Evolutionary conservation across 2,797 vertebrate genomes (phyloP).

Genomic region (Lagorchestes hirsutus): DNA sequence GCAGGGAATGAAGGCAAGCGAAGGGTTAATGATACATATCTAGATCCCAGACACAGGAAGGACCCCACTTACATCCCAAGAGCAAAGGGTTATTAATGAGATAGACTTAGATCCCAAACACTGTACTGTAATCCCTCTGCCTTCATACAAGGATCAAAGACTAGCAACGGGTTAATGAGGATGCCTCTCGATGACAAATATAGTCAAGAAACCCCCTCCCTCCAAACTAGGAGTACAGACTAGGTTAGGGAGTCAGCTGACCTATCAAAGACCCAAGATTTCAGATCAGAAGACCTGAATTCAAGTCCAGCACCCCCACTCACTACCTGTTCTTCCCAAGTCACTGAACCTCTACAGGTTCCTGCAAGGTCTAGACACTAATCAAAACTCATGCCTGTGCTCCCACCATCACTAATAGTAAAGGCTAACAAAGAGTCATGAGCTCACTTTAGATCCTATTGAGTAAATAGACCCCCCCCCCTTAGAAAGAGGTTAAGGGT

Average conservation of each 20-base stretch:
- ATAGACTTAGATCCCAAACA: not conserved
- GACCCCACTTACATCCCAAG: not conserved
- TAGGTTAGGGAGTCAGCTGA: not conserved
- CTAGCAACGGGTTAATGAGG: not conserved
- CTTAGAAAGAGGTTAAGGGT: not conserved
- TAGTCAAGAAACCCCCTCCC: not conserved
- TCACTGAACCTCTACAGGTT: not conserved
- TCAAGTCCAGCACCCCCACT: not conserved
- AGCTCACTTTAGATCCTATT: not conserved
- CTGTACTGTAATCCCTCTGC: not conserved
- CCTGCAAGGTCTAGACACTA: not conserved
- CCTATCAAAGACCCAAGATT: not conserved
- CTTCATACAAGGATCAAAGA: not conserved
- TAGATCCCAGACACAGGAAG: not conserved
- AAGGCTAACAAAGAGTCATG: not conserved
- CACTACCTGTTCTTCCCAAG: not conserved
- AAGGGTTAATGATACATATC: not conserved
- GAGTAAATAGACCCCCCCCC: not conserved
- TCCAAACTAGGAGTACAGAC: not conserved
- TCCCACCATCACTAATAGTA: not conserved
- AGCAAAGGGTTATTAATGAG: too few relatives aligned
- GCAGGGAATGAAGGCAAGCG: too few relatives aligned
- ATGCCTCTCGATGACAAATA: not conserved
- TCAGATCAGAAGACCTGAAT: not conserved
- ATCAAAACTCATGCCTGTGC: not conserved